These are phyloP conservation scores for Arge pagana DNA, from an alignment of 2,888 invertebrate genomes.

Conservation along the genomic window DNA sequence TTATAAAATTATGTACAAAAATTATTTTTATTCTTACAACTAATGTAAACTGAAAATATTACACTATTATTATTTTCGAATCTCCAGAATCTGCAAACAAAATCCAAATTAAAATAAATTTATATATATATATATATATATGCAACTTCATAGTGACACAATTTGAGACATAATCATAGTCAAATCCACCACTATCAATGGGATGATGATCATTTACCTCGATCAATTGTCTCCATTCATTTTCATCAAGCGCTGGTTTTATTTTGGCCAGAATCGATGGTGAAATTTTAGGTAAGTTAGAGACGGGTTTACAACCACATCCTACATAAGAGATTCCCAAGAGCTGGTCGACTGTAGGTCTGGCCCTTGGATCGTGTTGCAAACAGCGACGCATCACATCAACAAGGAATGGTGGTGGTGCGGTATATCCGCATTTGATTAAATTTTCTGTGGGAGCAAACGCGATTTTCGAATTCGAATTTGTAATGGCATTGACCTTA, in stretches of 20 bases:
- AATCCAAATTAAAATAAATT: no score
- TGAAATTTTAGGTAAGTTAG: conserved; percentile 38
- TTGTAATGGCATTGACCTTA: conserved; percentile 79
- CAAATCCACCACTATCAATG: no score
- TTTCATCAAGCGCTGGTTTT: conserved; percentile 43
- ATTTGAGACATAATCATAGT: no score
- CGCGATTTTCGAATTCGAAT: conserved; percentile 73
- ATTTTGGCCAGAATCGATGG: conserved; percentile 45
- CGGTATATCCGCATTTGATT: conserved; percentile 25
- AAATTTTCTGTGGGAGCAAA: conserved; percentile 63
- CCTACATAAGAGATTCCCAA: conserved; percentile 61
- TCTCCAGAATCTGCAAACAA: no score
- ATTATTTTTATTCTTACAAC: no score
- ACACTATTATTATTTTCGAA: no score
- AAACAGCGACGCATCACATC: conserved; percentile 74
- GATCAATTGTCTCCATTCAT: conserved; percentile 50
- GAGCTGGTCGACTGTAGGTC: conserved; percentile 78
- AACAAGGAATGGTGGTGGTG: conserved; percentile 64
- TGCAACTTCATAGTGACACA: no score
- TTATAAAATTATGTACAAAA: no score
- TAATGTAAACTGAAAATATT: no score
- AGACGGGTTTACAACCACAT: conserved; percentile 16
- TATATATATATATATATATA: no score
- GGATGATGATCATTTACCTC: conserved; percentile 37
- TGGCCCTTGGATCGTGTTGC: conserved; percentile 70